Conservation (phyloP, 2,797 vertebrate species). For the Neostethus bicornis region DNA sequence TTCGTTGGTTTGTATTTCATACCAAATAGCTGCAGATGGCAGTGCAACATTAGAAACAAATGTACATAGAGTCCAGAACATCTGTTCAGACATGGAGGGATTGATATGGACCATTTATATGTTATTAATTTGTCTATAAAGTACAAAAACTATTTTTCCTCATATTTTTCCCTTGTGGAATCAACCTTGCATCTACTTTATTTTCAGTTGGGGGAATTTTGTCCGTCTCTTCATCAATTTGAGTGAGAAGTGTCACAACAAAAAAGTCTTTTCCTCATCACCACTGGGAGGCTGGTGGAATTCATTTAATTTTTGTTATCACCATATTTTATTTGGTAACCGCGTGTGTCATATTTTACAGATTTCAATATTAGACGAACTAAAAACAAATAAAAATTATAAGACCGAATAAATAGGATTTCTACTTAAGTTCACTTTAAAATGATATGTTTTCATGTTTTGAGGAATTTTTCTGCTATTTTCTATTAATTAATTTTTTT, state of each 20-base stretch:
- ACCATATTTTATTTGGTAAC: too few species aligned
- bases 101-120: not conserved
- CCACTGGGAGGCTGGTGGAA: not conserved
- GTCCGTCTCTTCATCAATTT: not conserved
- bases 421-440: not conserved
- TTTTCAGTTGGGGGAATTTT: not conserved
- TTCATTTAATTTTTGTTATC: too few species aligned
- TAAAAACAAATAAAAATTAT: not conserved
- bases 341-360: too few species aligned
- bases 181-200: not conserved
- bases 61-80: not conserved
- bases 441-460: too few species aligned
- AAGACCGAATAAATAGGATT: not conserved
- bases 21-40: slow-evolving; percentile 61
- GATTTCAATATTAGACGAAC: not conserved
- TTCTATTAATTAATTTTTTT: not conserved
- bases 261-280: slow-evolving; percentile 1
- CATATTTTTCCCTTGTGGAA: not conserved
- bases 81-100: not conserved
- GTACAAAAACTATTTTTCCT: not conserved
- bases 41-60: slow-evolving; percentile 54
- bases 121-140: slow-evolving; percentile 10
- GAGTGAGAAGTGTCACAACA: not conserved
- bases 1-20: slow-evolving; percentile 35
- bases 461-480: too few species aligned